Evolutionary conservation across 2,888 invertebrate genomes (phyloP), one percentile per base, ranked within the genome.

Genomic region (Idaea straminata): DNA sequence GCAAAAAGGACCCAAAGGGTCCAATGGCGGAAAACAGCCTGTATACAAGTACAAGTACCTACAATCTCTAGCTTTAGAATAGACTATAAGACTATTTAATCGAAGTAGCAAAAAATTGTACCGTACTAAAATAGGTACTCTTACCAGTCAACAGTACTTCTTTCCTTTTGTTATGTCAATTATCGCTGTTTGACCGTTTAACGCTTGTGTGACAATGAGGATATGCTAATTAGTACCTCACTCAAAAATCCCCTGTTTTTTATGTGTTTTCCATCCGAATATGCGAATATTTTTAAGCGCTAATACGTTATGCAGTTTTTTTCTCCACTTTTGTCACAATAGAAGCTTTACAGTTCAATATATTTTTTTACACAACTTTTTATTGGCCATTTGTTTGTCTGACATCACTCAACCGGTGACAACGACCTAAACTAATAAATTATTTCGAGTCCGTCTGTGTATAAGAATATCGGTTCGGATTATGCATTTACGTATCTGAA

Each of bases 351-450:
- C 69, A 72, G 74, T 72, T 25, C 25, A 25, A 25, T 25, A 25
- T 25, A 25, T 25, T 25, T 25, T 25, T 25, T 25, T 25, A 25
- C 25, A 25, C 75, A 75, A 81, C 82, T 82, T 79, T 77, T 80
- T 85, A 78, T 78, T 81, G 81, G 83, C 83, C 86, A 84, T 85
- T 83, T 83, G 84, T 82, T 81, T 77, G 84, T 75, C 88, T 89
- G 89, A 88, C 88, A 87, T 91, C 91, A 88, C 83, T 86, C 86
- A 78, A 62, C 25, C 75, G 78, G 86, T 76, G 90, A 89, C 91
- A 91, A 86, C 78, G 90, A 88, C 85, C 88, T 79, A 84, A 87
- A 84, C 86, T 84, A 84, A 86, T 89, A 86, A 87, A 84, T 86
- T 86, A 85, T 86, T 82, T 73, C 80, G 81, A 76, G 64, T 58